phyloP scores from a whole-genome alignment of 2,797 vertebrate species.

The Sebastes hubbsi region DNA sequence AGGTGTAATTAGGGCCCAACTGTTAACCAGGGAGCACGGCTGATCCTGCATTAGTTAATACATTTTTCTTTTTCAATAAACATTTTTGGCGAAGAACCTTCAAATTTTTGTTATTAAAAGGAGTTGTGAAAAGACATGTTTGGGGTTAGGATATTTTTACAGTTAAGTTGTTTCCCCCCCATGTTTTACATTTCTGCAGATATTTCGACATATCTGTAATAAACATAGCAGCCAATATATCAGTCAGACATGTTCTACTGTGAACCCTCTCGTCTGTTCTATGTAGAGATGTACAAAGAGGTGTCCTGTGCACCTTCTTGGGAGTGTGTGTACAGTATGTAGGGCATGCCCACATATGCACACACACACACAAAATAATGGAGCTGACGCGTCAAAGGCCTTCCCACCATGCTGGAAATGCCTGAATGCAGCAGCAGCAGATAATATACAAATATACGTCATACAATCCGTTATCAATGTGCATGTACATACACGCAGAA shows the following conservation, averaged over 20 bases:
- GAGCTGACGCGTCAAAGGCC: slow-evolving; percentile 37
- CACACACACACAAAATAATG: not conserved
- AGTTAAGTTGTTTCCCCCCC: too few species aligned
- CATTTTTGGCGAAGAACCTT: too few species aligned
- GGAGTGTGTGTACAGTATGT: slow-evolving; percentile 31
- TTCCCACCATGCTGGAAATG: not conserved
- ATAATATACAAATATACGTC: not conserved
- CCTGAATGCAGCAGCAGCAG: slow-evolving; percentile 10
- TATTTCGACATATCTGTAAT: not conserved
- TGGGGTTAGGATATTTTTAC: too few species aligned
- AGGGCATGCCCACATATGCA: slow-evolving; percentile 28
- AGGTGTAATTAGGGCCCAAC: too few species aligned
- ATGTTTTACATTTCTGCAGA: too few species aligned
- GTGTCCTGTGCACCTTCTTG: slow-evolving; percentile 7
- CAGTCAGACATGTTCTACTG: not conserved
- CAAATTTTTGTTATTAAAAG: too few species aligned
- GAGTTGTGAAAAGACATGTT: too few species aligned
- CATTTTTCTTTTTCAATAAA: too few species aligned
- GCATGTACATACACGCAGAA: not conserved
- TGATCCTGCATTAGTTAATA: too few species aligned
- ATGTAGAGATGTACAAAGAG: not conserved
- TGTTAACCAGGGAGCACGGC: too few species aligned
- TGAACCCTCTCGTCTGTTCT: not conserved
- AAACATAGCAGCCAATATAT: not conserved
- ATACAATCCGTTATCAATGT: not conserved